phyloP scores from a whole-genome alignment of 2,888 invertebrate genomes.

The Drosophila paramelanica region DNA sequence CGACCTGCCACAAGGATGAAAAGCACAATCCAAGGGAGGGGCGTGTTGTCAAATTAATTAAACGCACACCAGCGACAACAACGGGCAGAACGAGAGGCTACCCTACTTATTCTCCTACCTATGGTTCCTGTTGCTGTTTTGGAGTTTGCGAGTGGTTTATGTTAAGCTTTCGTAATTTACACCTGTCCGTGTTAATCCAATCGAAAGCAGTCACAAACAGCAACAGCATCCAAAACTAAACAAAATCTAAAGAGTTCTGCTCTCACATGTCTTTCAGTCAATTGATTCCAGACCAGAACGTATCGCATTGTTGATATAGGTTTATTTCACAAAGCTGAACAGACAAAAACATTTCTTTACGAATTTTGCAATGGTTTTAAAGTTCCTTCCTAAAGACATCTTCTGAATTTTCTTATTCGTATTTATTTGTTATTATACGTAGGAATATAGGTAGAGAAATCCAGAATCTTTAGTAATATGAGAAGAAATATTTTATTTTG shows the following conservation, averaged over 20 bases:
- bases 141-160: conserved; percentile 61
- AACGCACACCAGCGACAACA: conserved; percentile 53
- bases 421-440: too few relatives aligned
- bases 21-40: conserved; percentile 1
- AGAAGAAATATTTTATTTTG: too few relatives aligned
- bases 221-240: not conserved
- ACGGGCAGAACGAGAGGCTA: conserved; percentile 5
- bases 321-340: not conserved
- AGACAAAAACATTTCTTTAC: not conserved
- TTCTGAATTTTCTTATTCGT: not conserved
- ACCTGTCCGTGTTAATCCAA: conserved; percentile 70
- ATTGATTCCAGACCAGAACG: conserved; percentile 9
- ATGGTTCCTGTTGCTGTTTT: conserved; percentile 13
- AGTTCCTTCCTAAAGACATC: not conserved
- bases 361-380: not conserved
- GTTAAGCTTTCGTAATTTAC: conserved; percentile 70
- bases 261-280: conserved; percentile 10
- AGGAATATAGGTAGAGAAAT: too few relatives aligned
- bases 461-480: too few relatives aligned
- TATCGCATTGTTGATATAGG: not conserved
- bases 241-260: not conserved
- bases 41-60: conserved; percentile 73
- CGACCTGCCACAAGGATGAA: conserved; percentile 37
- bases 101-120: conserved; percentile 19
- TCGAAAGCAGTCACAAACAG: conserved; percentile 4